Percentiles rank a stretch among this genome's conserved stretches.
These are phyloP conservation scores for Amblyopsis rosae DNA, from an alignment of 2,113 vertebrate species.

Conservation along the genomic window DNA sequence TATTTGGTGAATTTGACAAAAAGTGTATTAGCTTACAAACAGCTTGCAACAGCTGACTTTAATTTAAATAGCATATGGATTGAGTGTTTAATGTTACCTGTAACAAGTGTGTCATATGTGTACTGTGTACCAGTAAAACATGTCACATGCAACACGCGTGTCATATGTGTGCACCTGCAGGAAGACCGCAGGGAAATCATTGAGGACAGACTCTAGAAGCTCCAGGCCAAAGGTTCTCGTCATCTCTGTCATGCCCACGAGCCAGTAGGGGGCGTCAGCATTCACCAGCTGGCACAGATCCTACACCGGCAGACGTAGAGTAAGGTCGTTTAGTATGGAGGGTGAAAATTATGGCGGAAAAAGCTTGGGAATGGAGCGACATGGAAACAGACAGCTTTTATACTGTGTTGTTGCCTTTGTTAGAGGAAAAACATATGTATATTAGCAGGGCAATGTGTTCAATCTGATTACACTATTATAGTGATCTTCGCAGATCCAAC, in stretches of 20 bases:
- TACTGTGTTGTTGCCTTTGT: not conserved
- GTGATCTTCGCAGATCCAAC: too few relatives aligned
- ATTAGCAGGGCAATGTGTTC: too few relatives aligned
- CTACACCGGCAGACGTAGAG: conserved; percentile 70
- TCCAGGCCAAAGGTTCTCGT: conserved; percentile 96
- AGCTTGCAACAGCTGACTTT: too few relatives aligned
- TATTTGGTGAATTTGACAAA: too few relatives aligned
- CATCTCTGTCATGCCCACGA: conserved; percentile 99
- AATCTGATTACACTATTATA: too few relatives aligned
- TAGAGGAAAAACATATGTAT: too few relatives aligned
- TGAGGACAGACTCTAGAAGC: conserved; percentile 95
- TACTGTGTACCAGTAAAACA: too few relatives aligned
- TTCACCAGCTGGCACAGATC: conserved; percentile 98
- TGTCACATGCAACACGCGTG: too few relatives aligned
- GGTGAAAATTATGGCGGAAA: conserved; percentile 14
- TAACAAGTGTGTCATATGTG: too few relatives aligned
- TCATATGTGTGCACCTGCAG: conserved; percentile 79
- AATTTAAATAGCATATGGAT: too few relatives aligned
- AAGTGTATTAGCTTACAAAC: too few relatives aligned
- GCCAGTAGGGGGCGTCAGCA: conserved; percentile 97
- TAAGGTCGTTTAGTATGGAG: conserved; percentile 1
- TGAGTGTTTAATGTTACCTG: too few relatives aligned
- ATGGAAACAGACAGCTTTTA: conserved; percentile 4
- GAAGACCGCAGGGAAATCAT: conserved; percentile 96
- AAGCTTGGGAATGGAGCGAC: conserved; percentile 17